Percentiles rank a stretch among this genome's conserved stretches.
Evolutionary conservation across 2,113 vertebrate species (phyloP).

Genomic region (Tachycineta bicolor): DNA sequence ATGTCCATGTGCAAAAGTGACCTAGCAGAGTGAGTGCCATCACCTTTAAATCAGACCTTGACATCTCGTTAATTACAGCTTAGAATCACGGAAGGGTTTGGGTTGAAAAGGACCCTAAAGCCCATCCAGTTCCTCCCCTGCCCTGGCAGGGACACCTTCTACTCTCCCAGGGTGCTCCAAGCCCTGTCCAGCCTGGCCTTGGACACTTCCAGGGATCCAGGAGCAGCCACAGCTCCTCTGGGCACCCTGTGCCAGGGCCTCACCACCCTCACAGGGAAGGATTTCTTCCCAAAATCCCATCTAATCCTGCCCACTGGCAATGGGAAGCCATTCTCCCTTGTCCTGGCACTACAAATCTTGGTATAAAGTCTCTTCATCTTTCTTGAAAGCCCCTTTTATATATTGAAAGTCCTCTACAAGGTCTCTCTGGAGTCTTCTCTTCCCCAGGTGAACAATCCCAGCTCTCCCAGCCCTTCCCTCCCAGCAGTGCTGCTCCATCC

Average conservation of each 20-base stretch:
- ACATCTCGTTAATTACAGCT: not conserved
- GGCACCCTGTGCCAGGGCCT: not conserved
- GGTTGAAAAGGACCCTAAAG: not conserved
- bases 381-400: not conserved
- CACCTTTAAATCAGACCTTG: not conserved
- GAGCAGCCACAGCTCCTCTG: not conserved
- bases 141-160: not conserved
- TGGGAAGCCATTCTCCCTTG: not conserved
- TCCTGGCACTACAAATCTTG: not conserved
- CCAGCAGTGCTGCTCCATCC: not conserved
- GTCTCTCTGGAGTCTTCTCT: not conserved
- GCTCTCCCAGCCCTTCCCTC: not conserved
- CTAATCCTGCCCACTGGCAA: rapidly evolving
- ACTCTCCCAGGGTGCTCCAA: rapidly evolving
- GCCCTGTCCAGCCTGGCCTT: rapidly evolving
- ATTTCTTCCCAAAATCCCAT: not conserved
- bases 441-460: not conserved
- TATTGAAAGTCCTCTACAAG: not conserved
- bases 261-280: rapidly evolving
- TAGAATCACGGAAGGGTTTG: rapidly evolving
- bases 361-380: not conserved
- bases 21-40: not conserved
- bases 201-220: not conserved
- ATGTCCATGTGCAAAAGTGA: not conserved
- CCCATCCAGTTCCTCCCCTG: rapidly evolving